These are phyloP conservation scores for Mnemiopsis leidyi DNA, from an alignment of 37 sponge, comb jelly and placozoan species.

Conservation along the genomic window DNA sequence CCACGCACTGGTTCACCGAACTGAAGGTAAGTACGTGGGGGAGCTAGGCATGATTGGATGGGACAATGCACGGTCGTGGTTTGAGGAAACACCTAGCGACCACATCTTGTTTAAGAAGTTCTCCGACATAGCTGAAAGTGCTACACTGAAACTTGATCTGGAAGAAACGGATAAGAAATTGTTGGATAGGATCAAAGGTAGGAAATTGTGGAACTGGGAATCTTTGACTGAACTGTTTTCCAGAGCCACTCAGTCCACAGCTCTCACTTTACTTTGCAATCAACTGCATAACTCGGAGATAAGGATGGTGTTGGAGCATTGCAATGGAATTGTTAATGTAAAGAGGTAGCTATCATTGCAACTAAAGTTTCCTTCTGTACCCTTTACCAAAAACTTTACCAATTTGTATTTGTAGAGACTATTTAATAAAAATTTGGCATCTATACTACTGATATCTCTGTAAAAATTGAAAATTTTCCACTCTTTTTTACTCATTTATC, in stretches of 20 bases:
- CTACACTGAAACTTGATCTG: neutral
- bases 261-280: neutral
- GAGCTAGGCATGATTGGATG: conserved; percentile 56
- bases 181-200: neutral
- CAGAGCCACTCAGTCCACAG: neutral
- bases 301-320: neutral
- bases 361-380: no score
- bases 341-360: neutral
- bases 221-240: conserved; percentile 3
- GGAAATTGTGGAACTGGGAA: neutral
- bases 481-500: no score
- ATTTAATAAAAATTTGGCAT: no score
- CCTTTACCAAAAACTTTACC: no score
- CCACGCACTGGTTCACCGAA: conserved; percentile 20
- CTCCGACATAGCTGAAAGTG: neutral
- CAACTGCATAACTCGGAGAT: conserved; percentile 25
- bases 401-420: no score
- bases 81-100: neutral
- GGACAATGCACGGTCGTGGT: conserved; percentile 43
- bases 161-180: neutral
- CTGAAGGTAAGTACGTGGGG: conserved; percentile 1
- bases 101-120: neutral
- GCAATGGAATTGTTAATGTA: neutral
- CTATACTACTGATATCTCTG: no score
- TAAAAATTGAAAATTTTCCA: no score